Base-by-base conservation (phyloP, 2,888 invertebrate species). In the Thyatira batis region DNA sequence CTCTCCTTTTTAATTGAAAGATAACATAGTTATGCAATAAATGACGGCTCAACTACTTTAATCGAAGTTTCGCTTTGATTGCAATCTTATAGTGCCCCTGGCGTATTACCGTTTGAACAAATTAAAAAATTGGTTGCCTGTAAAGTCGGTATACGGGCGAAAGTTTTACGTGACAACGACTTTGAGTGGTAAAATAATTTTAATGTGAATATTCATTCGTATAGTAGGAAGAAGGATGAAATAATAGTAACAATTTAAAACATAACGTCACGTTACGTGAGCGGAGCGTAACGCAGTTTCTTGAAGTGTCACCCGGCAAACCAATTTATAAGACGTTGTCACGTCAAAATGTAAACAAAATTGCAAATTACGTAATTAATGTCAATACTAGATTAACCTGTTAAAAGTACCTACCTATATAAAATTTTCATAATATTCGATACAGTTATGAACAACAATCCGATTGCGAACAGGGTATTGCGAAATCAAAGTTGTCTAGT, bases 301-400 rank as follows among this genome's bases (percentile, higher is more conserved):
- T n/a, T n/a, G n/a, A n/a, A n/a, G n/a, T n/a, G n/a, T n/a, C n/a
- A n/a, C n/a, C n/a, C n/a, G n/a, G n/a, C n/a, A n/a, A n/a, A n/a
- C n/a, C n/a, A n/a, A n/a, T n/a, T n/a, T n/a, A n/a, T n/a, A n/a
- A n/a, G n/a, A n/a, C n/a, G n/a, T n/a, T n/a, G n/a, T n/a, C n/a
- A n/a, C n/a, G n/a, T n/a, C n/a, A n/a, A n/a, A 25, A 13, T 25
- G 9, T n/a, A 8, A 45, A 45, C 45, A 21, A n/a, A n/a, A n/a
- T 23, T 8, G 8, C 21, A 45, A 45, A 27, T 27, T 48, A 48
- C 20, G 46, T 27, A 46, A 46, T 46, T 27, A 46, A 27, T 46
- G 27, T 27, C 46, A 48, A 20, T 27, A 48, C 48, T 48, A 48
- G 20, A 48, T 48, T 28, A 48, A 48, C 48, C 28, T 48, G 27